phyloP scores from a whole-genome alignment of 2,888 invertebrate genomes.

The Idaea dimidiata region DNA sequence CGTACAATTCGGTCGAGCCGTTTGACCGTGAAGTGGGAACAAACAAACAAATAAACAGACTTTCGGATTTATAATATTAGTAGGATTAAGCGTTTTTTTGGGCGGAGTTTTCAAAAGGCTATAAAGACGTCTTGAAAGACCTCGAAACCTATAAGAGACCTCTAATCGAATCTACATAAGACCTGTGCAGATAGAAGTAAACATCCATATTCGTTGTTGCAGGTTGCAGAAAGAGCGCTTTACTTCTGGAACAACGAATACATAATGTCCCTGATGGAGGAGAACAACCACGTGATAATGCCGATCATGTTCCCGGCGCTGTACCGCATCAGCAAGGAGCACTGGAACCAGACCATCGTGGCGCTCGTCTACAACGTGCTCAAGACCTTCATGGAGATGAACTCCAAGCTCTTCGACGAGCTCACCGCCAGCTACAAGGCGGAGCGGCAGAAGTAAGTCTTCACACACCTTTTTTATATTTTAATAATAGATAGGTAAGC shows the following conservation, averaged over 20 bases:
- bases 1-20: too few species aligned
- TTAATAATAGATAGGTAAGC: too few species aligned
- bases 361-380: constrained; percentile 99
- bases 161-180: too few species aligned
- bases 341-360: constrained; percentile 99
- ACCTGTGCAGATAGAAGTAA: too few species aligned
- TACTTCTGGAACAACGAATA: constrained; percentile 99
- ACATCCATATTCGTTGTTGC: constrained; percentile 38
- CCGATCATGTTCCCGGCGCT: constrained; percentile 99
- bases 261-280: constrained; percentile 99
- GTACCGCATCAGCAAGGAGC: constrained; percentile 99
- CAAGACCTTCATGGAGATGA: constrained; percentile 99
- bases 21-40: too few species aligned
- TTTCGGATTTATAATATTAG: too few species aligned
- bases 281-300: constrained; percentile 98
- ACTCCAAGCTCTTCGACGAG: constrained; percentile 99
- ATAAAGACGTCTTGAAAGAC: too few species aligned
- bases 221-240: constrained; percentile 99
- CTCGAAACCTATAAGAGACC: too few species aligned
- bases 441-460: constrained; percentile 97
- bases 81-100: too few species aligned
- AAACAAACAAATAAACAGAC: too few species aligned
- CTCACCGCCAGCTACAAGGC: constrained; percentile 99
- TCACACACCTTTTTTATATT: too few species aligned
- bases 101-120: too few species aligned